phyloP scores from a whole-genome alignment of 2,113 vertebrate genomes.

The Phocoena sinus region DNA sequence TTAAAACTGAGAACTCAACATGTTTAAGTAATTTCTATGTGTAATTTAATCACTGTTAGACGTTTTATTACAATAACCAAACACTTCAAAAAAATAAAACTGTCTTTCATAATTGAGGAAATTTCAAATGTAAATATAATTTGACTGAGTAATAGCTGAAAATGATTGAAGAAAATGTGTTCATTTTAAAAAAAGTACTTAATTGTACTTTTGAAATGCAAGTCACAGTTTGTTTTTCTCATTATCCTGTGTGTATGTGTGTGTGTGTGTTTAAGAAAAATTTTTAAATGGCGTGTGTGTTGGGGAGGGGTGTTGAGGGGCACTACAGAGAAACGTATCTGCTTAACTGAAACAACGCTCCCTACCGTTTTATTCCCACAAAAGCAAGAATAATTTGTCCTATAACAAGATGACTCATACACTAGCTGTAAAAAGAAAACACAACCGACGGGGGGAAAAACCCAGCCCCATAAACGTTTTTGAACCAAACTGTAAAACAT shows the following conservation, averaged over 20 bases:
- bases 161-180: background rate
- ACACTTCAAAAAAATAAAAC: slow-evolving; percentile 33
- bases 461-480: background rate
- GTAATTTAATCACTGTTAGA: slow-evolving; percentile 58
- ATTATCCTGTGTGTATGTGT: background rate
- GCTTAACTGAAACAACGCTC: background rate
- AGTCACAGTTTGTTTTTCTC: slow-evolving; percentile 24
- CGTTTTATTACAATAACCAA: slow-evolving; percentile 63
- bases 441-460: background rate
- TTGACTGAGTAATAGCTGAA: slow-evolving; percentile 20
- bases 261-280: background rate
- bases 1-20: slow-evolving; percentile 1
- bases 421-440: background rate
- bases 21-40: slow-evolving; percentile 44
- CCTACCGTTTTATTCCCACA: background rate
- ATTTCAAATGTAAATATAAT: slow-evolving; percentile 40
- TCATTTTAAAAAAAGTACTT: background rate
- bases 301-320: too few species aligned
- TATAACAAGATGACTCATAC: background rate
- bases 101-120: background rate
- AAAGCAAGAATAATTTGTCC: background rate
- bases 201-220: slow-evolving; percentile 42
- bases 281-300: background rate
- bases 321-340: background rate
- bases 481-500: background rate